Evolutionary conservation across 2,797 vertebrate species (phyloP).

Genomic region (Squalus acanthias): DNA sequence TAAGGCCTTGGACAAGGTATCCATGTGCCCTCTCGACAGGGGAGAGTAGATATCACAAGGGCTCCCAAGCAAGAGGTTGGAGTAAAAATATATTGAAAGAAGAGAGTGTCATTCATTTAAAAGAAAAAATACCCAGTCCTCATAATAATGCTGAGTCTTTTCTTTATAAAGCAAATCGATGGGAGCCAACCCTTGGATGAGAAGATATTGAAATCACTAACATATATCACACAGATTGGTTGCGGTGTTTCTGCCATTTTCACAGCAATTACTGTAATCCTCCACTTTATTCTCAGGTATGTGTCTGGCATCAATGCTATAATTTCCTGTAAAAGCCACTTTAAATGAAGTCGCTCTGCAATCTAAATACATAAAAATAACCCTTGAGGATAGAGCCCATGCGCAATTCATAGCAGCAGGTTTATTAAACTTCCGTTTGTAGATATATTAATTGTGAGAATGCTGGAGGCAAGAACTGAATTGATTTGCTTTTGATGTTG

Average conservation of each 20-base stretch:
- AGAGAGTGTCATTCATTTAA: not conserved
- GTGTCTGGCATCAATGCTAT: not conserved
- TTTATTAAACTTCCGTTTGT: not conserved
- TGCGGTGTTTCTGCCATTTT: slow-evolving; percentile 12
- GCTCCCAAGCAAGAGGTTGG: not conserved
- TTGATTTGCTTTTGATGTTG: not conserved
- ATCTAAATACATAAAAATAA: not conserved
- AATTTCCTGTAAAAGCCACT: not conserved
- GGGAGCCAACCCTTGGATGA: not conserved
- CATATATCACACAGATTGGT: slow-evolving; percentile 11
- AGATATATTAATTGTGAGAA: not conserved
- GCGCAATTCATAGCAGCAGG: not conserved
- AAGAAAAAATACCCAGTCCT: not conserved
- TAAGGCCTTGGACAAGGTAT: not conserved
- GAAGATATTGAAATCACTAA: not conserved
- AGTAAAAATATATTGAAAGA: not conserved
- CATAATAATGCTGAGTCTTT: not conserved
- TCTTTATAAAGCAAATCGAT: not conserved
- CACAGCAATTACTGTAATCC: not conserved
- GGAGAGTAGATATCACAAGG: not conserved
- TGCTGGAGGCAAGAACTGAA: not conserved
- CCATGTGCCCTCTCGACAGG: not conserved
- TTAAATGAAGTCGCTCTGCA: not conserved
- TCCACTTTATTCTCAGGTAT: not conserved
- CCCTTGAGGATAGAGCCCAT: not conserved